These are phyloP conservation scores for Rattus rattus DNA, from an alignment of 2,113 vertebrate genomes.

Conservation along the genomic window DNA sequence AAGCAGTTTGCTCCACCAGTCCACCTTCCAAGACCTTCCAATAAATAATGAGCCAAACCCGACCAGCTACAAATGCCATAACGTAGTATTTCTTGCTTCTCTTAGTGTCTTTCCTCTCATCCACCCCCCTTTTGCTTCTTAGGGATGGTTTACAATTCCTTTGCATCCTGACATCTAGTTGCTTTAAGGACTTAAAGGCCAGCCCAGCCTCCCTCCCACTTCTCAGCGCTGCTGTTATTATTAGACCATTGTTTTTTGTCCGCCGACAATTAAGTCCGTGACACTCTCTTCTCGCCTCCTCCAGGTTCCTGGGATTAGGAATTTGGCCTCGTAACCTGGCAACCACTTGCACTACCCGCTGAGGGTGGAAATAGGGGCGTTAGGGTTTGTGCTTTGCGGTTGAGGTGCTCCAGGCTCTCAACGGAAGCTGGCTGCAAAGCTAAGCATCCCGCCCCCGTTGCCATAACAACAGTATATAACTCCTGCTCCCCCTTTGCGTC, in stretches of 20 bases:
- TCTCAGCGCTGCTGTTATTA: not conserved
- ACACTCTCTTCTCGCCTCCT: not conserved
- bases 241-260: not conserved
- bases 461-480: slow-evolving; percentile 64
- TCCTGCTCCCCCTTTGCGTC: not conserved
- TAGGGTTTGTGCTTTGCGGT: not conserved
- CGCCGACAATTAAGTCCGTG: not conserved
- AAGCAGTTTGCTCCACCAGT: not conserved
- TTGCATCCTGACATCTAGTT: not conserved
- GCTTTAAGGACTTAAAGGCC: slow-evolving; percentile 34
- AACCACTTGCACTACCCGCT: not conserved
- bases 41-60: not conserved
- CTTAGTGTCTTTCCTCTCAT: not conserved
- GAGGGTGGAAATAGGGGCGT: not conserved
- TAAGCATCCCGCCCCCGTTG: not conserved
- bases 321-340: not conserved
- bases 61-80: not conserved
- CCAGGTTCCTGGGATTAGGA: not conserved
- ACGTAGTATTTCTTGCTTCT: not conserved
- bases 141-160: not conserved
- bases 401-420: not conserved
- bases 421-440: not conserved
- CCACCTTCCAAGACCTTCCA: not conserved
- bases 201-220: not conserved
- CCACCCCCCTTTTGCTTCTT: not conserved